phyloP scores from a whole-genome alignment of 2,797 vertebrate species.

The Rhodeus uyekii region DNA sequence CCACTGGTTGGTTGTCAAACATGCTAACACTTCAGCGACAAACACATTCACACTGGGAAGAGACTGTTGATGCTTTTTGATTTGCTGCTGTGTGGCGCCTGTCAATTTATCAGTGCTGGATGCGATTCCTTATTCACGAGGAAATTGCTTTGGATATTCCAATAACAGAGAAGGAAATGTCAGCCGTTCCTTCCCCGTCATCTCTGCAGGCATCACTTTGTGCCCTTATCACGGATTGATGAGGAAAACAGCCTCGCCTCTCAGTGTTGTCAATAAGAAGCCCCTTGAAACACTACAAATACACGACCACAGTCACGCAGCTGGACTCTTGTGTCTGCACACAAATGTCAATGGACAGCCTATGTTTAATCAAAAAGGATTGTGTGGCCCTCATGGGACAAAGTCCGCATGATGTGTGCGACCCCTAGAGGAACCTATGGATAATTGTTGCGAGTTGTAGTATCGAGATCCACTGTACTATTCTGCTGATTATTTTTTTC shows the following conservation, averaged over 20 bases:
- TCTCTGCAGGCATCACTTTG: conserved; percentile 40
- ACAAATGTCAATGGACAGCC: neutral
- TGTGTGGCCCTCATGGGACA: neutral
- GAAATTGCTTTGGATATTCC: conserved; percentile 60
- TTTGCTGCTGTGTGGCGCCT: conserved; percentile 52
- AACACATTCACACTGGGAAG: conserved; percentile 29
- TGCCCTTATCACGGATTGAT: conserved; percentile 40
- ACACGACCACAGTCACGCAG: neutral
- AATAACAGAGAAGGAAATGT: conserved; percentile 48
- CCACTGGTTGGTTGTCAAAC: conserved; percentile 18
- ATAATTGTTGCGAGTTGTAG: neutral
- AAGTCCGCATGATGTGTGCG: neutral
- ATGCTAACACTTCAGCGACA: conserved; percentile 11
- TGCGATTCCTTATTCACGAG: conserved; percentile 57
- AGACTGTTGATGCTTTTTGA: conserved; percentile 45
- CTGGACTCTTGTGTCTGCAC: neutral
- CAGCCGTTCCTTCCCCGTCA: conserved; percentile 43
- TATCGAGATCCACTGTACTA: neutral
- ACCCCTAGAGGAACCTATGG: neutral
- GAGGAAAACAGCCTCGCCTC: conserved; percentile 6
- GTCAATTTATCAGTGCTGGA: conserved; percentile 61
- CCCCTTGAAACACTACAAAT: conserved; percentile 19
- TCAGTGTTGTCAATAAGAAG: conserved; percentile 14
- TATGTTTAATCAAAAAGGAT: conserved; percentile 1
- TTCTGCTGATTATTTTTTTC: neutral